These are phyloP conservation scores for Darevskia mixta DNA, from an alignment of 2,797 vertebrate species.

Conservation along the genomic window DNA sequence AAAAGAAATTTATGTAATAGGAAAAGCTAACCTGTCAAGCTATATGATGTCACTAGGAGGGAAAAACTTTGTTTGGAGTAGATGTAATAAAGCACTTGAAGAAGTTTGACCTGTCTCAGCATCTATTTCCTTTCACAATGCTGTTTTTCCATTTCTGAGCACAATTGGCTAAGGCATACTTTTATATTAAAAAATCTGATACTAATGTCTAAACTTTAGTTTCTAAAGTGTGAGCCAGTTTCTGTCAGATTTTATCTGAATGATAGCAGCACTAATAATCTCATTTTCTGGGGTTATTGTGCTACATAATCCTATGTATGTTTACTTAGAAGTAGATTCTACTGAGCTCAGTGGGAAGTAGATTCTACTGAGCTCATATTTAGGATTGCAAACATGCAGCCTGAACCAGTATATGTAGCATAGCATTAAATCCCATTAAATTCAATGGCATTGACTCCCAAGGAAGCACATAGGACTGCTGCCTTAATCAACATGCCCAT, in stretches of 20 bases:
- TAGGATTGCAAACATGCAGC: not conserved
- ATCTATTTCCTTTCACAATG: slow-evolving; percentile 2
- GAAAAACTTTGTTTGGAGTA: too few relatives aligned
- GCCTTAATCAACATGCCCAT: not conserved
- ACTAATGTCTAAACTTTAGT: not conserved
- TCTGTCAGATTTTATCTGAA: not conserved
- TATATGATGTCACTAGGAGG: too few relatives aligned
- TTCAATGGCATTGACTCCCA: not conserved
- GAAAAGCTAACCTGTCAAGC: not conserved
- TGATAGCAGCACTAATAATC: not conserved
- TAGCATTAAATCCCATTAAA: not conserved
- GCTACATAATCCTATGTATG: not conserved
- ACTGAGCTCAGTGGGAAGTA: not conserved
- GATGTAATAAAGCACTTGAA: too few relatives aligned
- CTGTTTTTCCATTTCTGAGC: not conserved
- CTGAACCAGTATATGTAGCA: not conserved
- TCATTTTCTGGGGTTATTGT: not conserved
- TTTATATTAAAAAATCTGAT: not conserved
- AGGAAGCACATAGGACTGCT: not conserved
- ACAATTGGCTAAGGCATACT: not conserved
- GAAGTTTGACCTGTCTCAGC: too few relatives aligned
- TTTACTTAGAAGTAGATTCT: not conserved
- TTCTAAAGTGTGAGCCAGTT: not conserved
- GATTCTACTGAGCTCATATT: not conserved
- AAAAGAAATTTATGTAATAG: not conserved